Conservation (phyloP, 2,888 invertebrate genomes). For the Philereme transversata region DNA sequence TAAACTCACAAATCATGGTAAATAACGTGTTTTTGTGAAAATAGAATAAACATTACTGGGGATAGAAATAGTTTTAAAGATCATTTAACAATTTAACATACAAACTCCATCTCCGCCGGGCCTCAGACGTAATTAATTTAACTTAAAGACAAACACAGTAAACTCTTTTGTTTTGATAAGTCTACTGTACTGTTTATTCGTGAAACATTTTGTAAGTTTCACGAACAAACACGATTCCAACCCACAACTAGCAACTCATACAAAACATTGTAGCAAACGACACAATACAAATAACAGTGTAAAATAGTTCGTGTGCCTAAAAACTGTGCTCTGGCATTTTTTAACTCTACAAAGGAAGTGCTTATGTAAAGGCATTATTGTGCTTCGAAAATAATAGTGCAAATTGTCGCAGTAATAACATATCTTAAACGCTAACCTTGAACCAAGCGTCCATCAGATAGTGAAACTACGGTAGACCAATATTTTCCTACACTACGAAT, state of each 20-base stretch:
- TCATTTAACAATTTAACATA: no score
- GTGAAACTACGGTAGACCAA: conserved; percentile 34
- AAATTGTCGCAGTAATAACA: conserved; percentile 45
- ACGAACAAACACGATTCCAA: not conserved
- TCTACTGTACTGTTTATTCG: no score
- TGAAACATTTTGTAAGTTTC: not conserved
- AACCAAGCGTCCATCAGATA: conserved; percentile 45
- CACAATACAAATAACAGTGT: conserved; percentile 22
- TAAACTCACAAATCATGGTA: no score
- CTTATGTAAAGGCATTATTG: conserved; percentile 38
- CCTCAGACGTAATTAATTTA: no score
- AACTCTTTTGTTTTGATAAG: no score
- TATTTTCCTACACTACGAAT: conserved; percentile 16
- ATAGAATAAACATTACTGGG: no score
- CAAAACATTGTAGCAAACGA: conserved; percentile 34
- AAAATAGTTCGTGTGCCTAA: not conserved
- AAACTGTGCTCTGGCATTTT: conserved; percentile 1
- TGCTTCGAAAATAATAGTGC: conserved; percentile 46
- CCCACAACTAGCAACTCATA: conserved; percentile 4
- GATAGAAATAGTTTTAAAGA: no score
- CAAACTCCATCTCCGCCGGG: no score
- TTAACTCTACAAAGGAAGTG: conserved; percentile 40
- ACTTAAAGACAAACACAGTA: no score
- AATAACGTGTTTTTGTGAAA: no score
- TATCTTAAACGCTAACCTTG: conserved; percentile 48